phyloP scores from a whole-genome alignment of 92 coral and sea anemone genomes.

The Metridium senile region DNA sequence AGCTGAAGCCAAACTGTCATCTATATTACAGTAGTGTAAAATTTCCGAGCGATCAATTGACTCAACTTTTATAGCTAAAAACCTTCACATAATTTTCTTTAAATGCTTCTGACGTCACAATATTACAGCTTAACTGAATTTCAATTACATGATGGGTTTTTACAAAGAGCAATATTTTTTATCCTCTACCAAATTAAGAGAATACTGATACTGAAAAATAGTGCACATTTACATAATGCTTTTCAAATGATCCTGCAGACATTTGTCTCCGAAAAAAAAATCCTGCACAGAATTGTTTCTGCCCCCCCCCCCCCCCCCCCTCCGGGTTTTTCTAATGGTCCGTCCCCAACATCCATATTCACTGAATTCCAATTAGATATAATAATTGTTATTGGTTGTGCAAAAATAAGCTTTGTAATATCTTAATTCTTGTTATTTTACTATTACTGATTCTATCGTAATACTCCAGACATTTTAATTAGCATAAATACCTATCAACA shows the following conservation, averaged over 20 bases:
- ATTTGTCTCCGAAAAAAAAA: too few species aligned
- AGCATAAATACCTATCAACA: background rate
- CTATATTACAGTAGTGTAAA: background rate
- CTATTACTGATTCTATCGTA: background rate
- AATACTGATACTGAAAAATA: too few species aligned
- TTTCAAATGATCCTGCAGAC: too few species aligned
- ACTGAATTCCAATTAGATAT: background rate
- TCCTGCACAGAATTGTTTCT: too few species aligned
- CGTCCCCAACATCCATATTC: background rate
- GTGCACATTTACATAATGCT: too few species aligned
- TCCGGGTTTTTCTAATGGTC: too few species aligned
- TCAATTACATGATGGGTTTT: too few species aligned
- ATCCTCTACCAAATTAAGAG: too few species aligned
- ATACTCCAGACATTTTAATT: background rate
- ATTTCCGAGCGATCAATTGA: background rate
- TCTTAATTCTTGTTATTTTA: background rate
- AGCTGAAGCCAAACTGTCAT: background rate
- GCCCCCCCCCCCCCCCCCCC: too few species aligned
- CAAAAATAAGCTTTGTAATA: background rate
- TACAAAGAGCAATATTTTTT: too few species aligned
- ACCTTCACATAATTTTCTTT: background rate
- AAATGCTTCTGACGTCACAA: background rate
- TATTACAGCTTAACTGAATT: background rate
- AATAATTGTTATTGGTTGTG: background rate
- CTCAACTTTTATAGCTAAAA: background rate